Conservation (phyloP, 2,888 invertebrate species). For the Stratiomys singularior region DNA sequence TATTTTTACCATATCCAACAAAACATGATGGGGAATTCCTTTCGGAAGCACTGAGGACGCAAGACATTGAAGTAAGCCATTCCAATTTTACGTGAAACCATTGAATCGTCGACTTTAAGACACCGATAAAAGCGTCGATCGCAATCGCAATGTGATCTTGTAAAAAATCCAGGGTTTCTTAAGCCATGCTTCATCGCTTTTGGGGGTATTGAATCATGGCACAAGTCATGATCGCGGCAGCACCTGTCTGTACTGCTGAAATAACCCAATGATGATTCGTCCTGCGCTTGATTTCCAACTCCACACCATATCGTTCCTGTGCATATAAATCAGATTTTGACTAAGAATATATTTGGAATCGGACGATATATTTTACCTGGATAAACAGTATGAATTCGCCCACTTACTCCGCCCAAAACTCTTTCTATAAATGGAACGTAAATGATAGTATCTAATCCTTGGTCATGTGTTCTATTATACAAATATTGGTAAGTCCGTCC, state of each 20-base stretch:
- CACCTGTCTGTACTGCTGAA: constrained; percentile 75
- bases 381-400: constrained; percentile 43
- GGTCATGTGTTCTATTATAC: constrained; percentile 36
- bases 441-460: constrained; percentile 39
- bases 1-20: constrained; percentile 53
- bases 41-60: constrained; percentile 77
- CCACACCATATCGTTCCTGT: constrained; percentile 82
- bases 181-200: constrained; percentile 71
- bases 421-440: constrained; percentile 37
- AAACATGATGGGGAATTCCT: constrained; percentile 67
- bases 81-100: constrained; percentile 72
- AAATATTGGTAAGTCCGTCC: constrained; percentile 35
- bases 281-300: constrained; percentile 71
- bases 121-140: constrained; percentile 76
- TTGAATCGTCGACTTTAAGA: constrained; percentile 69
- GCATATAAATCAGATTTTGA: constrained; percentile 2
- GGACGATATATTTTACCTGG: constrained; percentile 39
- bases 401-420: constrained; percentile 20
- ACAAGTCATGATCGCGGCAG: constrained; percentile 77
- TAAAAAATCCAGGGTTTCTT: constrained; percentile 74
- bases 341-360: neutral
- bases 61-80: constrained; percentile 79
- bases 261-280: constrained; percentile 71
- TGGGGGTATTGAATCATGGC: constrained; percentile 70
- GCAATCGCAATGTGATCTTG: constrained; percentile 78